Conservation (phyloP, 2,113 vertebrate species). For the Solea solea region DNA sequence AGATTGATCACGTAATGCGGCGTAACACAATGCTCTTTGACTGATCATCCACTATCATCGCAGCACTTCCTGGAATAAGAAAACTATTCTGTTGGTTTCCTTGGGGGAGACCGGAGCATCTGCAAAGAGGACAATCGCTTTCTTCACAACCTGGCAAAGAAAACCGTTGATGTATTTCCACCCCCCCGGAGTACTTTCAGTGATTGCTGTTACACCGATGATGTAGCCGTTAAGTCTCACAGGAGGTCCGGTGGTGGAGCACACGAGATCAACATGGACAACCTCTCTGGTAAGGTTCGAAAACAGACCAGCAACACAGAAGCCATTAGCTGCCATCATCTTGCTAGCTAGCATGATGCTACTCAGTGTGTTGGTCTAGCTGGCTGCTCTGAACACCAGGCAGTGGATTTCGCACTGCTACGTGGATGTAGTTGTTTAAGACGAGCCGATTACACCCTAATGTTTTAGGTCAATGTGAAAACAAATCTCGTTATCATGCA, state of each 20-base stretch:
- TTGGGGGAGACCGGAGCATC: conserved; percentile 27
- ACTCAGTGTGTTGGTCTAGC: not conserved
- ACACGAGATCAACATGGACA: conserved; percentile 8
- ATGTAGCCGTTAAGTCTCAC: conserved; percentile 3
- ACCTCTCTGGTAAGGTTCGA: conserved; percentile 50
- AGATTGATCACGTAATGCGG: rapidly evolving
- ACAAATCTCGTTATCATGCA: no score
- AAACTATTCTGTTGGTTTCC: not conserved
- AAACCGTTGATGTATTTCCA: not conserved
- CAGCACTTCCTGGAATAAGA: not conserved
- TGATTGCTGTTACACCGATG: not conserved
- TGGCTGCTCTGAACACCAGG: not conserved
- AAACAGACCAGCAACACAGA: conserved; percentile 6
- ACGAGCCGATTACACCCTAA: not conserved
- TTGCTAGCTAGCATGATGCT: conserved; percentile 51
- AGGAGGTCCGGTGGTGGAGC: not conserved
- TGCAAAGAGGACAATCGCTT: conserved; percentile 11
- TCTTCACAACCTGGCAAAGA: conserved; percentile 1
- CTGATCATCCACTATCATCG: not conserved
- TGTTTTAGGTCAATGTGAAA: no score
- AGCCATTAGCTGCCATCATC: conserved; percentile 37
- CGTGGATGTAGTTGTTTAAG: not conserved
- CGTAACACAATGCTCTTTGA: not conserved
- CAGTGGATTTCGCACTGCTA: not conserved
- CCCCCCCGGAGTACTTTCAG: not conserved